Evolutionary conservation across 2,888 invertebrate species (phyloP), one percentile per base, ranked within the genome.

Genomic region (Clistopyga incitator): DNA sequence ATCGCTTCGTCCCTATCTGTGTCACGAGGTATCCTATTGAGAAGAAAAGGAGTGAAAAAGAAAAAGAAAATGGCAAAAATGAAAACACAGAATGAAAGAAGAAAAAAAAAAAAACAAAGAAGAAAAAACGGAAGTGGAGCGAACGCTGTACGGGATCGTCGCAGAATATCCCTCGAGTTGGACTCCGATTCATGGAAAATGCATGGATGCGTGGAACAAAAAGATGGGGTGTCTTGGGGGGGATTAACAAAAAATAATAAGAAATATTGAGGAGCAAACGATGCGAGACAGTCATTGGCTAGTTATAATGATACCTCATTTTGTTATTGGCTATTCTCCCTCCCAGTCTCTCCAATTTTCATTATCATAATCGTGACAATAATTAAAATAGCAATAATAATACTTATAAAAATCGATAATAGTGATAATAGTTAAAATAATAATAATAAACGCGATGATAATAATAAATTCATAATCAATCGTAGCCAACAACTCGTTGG

Each of bases 261-360:
- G 13, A 45, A 50, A 45, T 74, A 56, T 54, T 61, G 6, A 59
- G 50, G 47, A 52, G 64, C 20, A 20, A 72, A 72, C 20, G 23
- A 23, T 47, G 34, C 88, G 87, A 90, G 88, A 90, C 90, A 90
- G 89, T 90, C 88, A 89, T 90, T 90, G 88, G 90, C 91, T 92
- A 92, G 89, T 70, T 86, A 90, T 92, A 91, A 88, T 91, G 92
- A 92, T 91, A 90, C 89, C 89, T 86, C 89, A 89, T 90, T 88
- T 89, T 88, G 87, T 91, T 89, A 90, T 88, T 88, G 86, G 87
- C 88, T 88, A 87, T 78, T 86, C 79, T 87, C 86, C 86, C 82
- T 84, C 82, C 81, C 87, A 86, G 83, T 82, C 59, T 82, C 59
- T 56, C 38, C 38, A 64, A 8, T 85, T 83, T 84, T 85, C 65